A percentile compares a stretch with the other conserved stretches of the same genome.
phyloP scores from a whole-genome alignment of 2,797 vertebrate genomes.

The Pyrocephalus nanus region DNA sequence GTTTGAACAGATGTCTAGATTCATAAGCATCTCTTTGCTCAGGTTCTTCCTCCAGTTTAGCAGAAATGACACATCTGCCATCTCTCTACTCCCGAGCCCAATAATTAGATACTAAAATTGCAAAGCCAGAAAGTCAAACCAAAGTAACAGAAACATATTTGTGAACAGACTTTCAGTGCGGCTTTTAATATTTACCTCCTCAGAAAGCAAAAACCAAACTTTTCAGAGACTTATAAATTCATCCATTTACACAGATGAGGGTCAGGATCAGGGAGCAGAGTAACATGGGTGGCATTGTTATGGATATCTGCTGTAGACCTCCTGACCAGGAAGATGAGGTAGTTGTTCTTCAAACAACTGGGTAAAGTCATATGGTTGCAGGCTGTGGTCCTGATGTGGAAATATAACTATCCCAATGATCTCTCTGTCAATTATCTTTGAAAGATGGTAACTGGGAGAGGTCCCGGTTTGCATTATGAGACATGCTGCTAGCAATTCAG shows the following conservation, averaged over 20 bases:
- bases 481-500: too few species aligned
- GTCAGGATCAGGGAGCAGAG: neutral
- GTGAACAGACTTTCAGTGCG: neutral
- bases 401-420: neutral
- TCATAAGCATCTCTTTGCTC: slow-evolving; percentile 23
- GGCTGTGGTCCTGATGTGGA: accelerated
- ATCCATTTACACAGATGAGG: accelerated
- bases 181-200: neutral
- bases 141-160: neutral
- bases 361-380: accelerated
- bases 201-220: neutral
- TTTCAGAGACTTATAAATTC: neutral
- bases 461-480: too few species aligned
- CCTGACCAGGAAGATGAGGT: neutral
- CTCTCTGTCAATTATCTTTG: too few species aligned
- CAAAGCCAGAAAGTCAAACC: neutral
- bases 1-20: slow-evolving; percentile 40
- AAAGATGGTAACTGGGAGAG: too few species aligned
- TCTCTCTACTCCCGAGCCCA: neutral
- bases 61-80: neutral
- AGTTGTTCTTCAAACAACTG: neutral
- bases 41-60: neutral
- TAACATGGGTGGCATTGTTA: neutral
- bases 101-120: neutral
- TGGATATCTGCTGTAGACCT: neutral